Conservation (phyloP, 2,888 invertebrate species). For the Xylota segnis region DNA sequence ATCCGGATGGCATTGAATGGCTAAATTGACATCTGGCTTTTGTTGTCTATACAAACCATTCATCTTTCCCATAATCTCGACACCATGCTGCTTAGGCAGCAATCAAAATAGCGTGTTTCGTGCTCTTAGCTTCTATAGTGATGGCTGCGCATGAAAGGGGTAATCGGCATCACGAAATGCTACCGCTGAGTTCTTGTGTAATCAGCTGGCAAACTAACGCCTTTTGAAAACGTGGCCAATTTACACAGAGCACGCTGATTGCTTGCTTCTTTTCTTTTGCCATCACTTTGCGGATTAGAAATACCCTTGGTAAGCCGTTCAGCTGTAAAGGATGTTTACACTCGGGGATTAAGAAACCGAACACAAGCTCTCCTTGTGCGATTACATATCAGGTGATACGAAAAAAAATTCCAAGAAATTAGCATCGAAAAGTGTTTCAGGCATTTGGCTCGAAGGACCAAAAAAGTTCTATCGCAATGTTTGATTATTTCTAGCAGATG, state of each 20-base stretch:
- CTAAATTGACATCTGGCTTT: background rate
- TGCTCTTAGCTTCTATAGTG: background rate
- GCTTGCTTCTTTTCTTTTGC: background rate
- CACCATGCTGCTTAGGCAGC: conserved; percentile 28
- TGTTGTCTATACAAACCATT: conserved; percentile 13
- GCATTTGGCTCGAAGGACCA: background rate
- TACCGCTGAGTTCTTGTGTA: background rate
- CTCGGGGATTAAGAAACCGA: background rate
- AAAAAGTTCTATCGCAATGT: background rate
- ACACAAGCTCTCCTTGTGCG: background rate
- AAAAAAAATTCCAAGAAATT: background rate
- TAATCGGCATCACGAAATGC: background rate
- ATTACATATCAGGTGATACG: background rate
- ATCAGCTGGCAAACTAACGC: background rate
- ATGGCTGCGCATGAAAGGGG: background rate
- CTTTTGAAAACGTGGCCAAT: conserved; percentile 18
- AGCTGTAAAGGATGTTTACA: conserved; percentile 1
- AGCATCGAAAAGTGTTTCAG: background rate
- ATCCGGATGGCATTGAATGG: background rate
- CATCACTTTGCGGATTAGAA: background rate
- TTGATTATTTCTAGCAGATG: background rate
- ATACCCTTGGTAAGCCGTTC: background rate
- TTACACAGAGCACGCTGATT: background rate
- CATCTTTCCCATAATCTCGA: conserved; percentile 44
- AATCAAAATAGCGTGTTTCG: background rate